Conservation (phyloP, 2,888 invertebrate species). For the Eucriotettix oculatus region DNA sequence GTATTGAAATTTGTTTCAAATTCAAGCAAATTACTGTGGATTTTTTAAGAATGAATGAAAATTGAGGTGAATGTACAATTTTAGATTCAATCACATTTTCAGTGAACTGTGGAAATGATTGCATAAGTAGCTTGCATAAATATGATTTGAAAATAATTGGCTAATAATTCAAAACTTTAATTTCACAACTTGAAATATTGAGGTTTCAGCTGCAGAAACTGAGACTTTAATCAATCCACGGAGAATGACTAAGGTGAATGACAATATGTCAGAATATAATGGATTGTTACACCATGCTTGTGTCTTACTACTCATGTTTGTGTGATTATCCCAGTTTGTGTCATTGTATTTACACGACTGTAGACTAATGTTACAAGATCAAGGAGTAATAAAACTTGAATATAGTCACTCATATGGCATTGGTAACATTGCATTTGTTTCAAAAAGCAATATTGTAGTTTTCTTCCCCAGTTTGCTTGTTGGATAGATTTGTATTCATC, state of each 20-base stretch:
- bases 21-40: too few species aligned
- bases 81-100: too few species aligned
- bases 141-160: too few species aligned
- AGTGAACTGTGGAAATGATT: too few species aligned
- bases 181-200: not conserved
- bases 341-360: not conserved
- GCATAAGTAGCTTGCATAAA: too few species aligned
- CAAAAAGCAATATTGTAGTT: constrained; percentile 25
- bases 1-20: too few species aligned
- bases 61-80: too few species aligned
- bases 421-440: constrained; percentile 14
- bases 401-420: constrained; percentile 24
- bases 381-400: constrained; percentile 18
- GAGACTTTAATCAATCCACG: not conserved
- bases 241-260: not conserved
- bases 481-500: constrained; percentile 32
- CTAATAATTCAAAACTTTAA: not conserved
- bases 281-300: constrained; percentile 15
- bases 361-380: not conserved
- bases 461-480: constrained; percentile 30
- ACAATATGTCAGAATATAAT: constrained; percentile 8
- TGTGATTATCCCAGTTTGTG: constrained; percentile 7
- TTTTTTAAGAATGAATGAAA: too few species aligned
- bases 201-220: not conserved
- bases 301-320: constrained; percentile 12